phyloP scores from a whole-genome alignment of 2,797 vertebrate species.

The Babyrousa celebensis region DNA sequence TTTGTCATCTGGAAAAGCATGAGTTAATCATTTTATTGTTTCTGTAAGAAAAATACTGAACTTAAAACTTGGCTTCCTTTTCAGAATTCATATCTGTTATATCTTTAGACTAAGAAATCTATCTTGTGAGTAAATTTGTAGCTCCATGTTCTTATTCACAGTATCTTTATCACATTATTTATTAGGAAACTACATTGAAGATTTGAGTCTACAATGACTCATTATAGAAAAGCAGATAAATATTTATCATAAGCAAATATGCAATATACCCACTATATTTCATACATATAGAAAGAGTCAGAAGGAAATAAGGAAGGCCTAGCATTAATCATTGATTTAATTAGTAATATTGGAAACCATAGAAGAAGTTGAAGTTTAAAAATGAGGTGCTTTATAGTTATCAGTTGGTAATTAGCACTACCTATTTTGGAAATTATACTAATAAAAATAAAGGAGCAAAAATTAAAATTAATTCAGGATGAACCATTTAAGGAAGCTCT shows the following conservation, averaged over 20 bases:
- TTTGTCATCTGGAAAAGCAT: slow-evolving; percentile 11
- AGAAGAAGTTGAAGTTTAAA: slow-evolving; percentile 50
- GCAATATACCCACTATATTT: background rate
- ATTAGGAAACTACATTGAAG: slow-evolving; percentile 13
- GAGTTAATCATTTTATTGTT: background rate
- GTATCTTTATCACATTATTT: background rate
- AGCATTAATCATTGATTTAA: slow-evolving; percentile 9
- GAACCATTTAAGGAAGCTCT: slow-evolving; percentile 46
- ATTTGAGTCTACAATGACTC: background rate
- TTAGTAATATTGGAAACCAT: slow-evolving; percentile 52
- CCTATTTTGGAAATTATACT: slow-evolving; percentile 44
- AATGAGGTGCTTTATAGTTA: slow-evolving; percentile 25
- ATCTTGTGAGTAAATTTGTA: background rate
- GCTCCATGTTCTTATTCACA: background rate
- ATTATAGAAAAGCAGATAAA: slow-evolving; percentile 9
- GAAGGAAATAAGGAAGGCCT: background rate
- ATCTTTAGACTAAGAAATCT: slow-evolving; percentile 24
- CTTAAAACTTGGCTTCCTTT: slow-evolving; percentile 62
- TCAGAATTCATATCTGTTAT: slow-evolving; percentile 8
- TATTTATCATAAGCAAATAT: slow-evolving; percentile 33
- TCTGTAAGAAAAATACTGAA: slow-evolving; percentile 48
- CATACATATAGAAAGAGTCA: background rate
- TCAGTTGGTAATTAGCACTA: slow-evolving; percentile 34
- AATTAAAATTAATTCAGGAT: slow-evolving; percentile 67
- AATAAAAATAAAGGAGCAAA: slow-evolving; percentile 64